Percentiles rank a stretch among this genome's conserved stretches.
These are phyloP conservation scores for pig (Sus scrofa) DNA, from an alignment of 2,113 vertebrate genomes.

Conservation along the genomic window T2T-Sscrofa CM000818.6:89979501-89980000, in stretches of 20 bases:
- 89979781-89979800: constrained; percentile 29
- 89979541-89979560: neutral
- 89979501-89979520: constrained; percentile 93
- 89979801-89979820: neutral
- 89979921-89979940: neutral
- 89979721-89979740: neutral
- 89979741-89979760: neutral
- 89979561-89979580: constrained; percentile 12
- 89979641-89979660: neutral
- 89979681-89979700: neutral
- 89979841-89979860: neutral
- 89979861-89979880: neutral
- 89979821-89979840: neutral
- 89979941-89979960: neutral
- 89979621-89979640: neutral
- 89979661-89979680: neutral
- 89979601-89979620: neutral
- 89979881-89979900: neutral
- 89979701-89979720: neutral
- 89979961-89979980: neutral
- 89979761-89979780: neutral
- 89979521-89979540: constrained; percentile 71
- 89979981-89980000: neutral
- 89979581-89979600: constrained; percentile 18
- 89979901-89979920: neutral